phyloP scores from a whole-genome alignment of 2,113 vertebrate genomes.

The Barnardius zonarius region DNA sequence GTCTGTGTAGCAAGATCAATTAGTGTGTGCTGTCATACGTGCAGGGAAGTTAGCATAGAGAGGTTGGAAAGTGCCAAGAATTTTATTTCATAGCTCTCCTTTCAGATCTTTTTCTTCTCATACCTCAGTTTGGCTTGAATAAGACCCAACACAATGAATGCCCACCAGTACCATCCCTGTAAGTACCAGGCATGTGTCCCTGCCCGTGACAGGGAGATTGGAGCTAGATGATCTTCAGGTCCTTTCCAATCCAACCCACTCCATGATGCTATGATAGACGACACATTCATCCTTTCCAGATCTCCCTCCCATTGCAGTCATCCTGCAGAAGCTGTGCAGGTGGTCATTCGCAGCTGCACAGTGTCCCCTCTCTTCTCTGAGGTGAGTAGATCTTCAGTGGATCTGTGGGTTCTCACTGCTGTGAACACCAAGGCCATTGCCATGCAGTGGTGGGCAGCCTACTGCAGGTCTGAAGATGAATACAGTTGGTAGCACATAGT shows the following conservation, averaged over 20 bases:
- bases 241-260: not conserved
- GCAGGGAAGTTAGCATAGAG: not conserved
- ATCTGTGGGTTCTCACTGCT: not conserved
- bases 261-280: not conserved
- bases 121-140: not conserved
- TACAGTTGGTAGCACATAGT: accelerated
- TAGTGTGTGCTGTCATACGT: not conserved
- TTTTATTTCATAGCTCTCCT: not conserved
- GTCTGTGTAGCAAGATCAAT: not conserved
- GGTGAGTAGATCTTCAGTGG: not conserved
- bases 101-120: not conserved
- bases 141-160: not conserved
- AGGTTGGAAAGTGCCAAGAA: not conserved
- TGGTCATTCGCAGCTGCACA: not conserved
- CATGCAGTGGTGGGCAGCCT: accelerated
- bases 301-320: not conserved
- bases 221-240: not conserved
- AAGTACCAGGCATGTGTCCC: not conserved
- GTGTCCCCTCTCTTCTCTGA: not conserved
- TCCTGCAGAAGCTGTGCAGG: not conserved
- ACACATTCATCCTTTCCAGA: not conserved
- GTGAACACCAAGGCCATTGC: not conserved
- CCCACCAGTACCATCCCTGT: too few species aligned
- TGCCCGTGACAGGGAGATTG: not conserved
- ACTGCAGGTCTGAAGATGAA: accelerated